Conservation (phyloP, 2,888 invertebrate genomes). For the Sphinx pinastri region DNA sequence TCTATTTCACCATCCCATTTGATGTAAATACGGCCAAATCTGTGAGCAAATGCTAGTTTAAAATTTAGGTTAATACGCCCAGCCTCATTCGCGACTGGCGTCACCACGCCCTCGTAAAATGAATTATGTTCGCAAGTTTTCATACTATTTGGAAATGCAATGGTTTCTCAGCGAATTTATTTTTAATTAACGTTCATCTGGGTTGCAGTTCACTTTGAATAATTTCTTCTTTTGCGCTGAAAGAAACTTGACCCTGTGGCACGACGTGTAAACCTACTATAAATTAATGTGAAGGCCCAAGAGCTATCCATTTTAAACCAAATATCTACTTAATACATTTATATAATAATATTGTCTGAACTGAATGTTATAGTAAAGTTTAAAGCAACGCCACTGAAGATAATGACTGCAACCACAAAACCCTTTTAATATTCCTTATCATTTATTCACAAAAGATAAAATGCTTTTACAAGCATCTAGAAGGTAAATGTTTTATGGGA, state of each 20-base stretch:
- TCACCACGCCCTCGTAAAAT: conserved; percentile 32
- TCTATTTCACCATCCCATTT: conserved; percentile 20
- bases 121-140: conserved; percentile 34
- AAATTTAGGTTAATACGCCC: conserved; percentile 22
- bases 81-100: conserved; percentile 18
- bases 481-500: conserved; percentile 22
- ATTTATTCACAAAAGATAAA: conserved; percentile 22
- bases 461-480: conserved; percentile 13
- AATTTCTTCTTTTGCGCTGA: background rate
- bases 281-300: background rate
- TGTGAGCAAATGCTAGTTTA: conserved; percentile 22
- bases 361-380: no score
- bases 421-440: conserved; percentile 12
- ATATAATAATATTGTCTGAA: no score
- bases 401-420: conserved; percentile 6
- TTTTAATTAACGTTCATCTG: conserved; percentile 17
- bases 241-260: background rate
- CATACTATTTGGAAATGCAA: conserved; percentile 24
- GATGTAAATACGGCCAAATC: conserved; percentile 24
- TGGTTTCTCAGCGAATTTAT: conserved; percentile 16
- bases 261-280: background rate
- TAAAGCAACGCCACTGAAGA: background rate
- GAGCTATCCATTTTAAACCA: no score
- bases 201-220: background rate
- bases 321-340: no score